These are phyloP conservation scores for Uropsilus gracilis DNA, from an alignment of 2,113 vertebrate species.

Conservation along the genomic window DNA sequence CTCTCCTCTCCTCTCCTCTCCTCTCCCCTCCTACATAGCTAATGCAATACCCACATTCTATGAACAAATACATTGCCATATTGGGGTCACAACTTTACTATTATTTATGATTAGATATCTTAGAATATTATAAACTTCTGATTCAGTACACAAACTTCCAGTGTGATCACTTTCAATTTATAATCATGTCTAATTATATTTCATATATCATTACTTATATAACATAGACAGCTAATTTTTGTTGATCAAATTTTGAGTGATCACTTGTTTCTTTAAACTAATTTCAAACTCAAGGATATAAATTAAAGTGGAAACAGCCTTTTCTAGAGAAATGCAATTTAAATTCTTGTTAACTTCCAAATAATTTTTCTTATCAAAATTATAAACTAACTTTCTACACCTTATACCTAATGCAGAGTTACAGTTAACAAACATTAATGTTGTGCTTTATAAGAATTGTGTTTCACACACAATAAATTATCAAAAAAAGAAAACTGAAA, in stretches of 20 bases:
- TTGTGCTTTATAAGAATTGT: neutral
- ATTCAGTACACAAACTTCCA: neutral
- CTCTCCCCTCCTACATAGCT: too few species aligned
- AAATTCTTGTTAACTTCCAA: constrained; percentile 38
- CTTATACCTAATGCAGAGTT: constrained; percentile 6
- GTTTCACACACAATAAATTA: constrained; percentile 6
- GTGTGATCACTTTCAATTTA: neutral
- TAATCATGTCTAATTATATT: neutral
- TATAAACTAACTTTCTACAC: neutral
- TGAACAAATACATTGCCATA: too few species aligned
- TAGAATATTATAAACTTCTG: neutral
- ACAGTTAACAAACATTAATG: neutral
- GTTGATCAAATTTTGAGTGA: neutral
- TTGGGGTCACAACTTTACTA: too few species aligned
- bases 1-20: too few species aligned
- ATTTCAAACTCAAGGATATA: neutral
- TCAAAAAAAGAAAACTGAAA: neutral
- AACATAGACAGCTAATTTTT: neutral
- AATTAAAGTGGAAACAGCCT: neutral
- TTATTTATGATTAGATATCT: neutral
- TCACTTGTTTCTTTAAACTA: neutral
- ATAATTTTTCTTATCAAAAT: neutral
- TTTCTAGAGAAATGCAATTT: neutral
- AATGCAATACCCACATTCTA: too few species aligned
- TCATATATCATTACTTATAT: neutral